Base-by-base conservation (phyloP, 2,113 vertebrate genomes). In the Gymnarchus niloticus region DNA sequence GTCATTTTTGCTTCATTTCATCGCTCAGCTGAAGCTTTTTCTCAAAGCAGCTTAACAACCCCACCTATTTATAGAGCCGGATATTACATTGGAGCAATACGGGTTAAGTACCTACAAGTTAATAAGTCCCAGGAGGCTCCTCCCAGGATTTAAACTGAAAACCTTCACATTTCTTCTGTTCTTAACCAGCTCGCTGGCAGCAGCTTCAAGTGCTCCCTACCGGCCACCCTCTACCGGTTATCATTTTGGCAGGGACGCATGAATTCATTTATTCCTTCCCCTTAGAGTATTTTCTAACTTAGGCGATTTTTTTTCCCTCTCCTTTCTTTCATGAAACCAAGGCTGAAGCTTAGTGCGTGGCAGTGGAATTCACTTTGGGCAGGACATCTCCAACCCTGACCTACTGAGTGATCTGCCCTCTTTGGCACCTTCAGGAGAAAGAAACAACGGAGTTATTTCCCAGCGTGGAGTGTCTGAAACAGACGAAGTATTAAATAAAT, bases 401-500 rank as follows among this genome's bases (percentile, higher is more conserved):
- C 73, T 19, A 8, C 80, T 3, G n/a, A 51, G 14, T 49, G 0
- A 5, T 33, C n/a, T 54, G 51, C 25, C 80, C 19, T n/a, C 80
- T 82, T 52, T 51, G 2, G 25, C n/a, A 51, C 25, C 78, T 52
- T 25, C 41, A 28, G 48, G 28, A 51, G n/a, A 81, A 51, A 23
- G 23, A 52, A 81, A 33, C 49, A 8, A 48, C n/a, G 7, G 28
- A 56, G 14, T 37, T 82, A 56, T 19, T 81, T 54, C 49, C 51
- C n/a, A 54, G n/a, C 49, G 37, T 57, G 56, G 82, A 59, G 52
- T 3, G 14, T 54, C 82, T 57, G 82, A 59, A 83, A 59, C 82
- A 57, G 82, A 83, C 33, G 21, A 83, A 83, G 82, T 83, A 59
- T 57, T 83, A 57, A 83, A 83, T 83, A 83, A 83, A 83, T 83